Evolutionary conservation across 1,140 invertebrate species (phyloP).

Genomic region (Brachionus plicatilis): DNA sequence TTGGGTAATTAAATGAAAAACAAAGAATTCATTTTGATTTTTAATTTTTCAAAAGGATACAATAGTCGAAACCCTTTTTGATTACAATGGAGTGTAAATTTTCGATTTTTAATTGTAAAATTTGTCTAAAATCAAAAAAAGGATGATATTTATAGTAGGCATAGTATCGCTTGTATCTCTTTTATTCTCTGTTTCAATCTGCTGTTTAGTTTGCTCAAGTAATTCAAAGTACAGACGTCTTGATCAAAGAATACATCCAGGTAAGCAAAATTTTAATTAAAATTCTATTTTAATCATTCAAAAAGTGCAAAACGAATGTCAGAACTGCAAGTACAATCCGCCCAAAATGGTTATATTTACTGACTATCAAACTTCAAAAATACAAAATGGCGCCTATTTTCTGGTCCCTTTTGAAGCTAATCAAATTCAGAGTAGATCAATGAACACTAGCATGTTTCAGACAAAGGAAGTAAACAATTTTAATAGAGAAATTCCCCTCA

Average conservation of each 20-base stretch:
- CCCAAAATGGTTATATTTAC: background rate
- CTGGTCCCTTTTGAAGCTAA: background rate
- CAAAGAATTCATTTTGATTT: background rate
- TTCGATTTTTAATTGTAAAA: background rate
- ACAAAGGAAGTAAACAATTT: background rate
- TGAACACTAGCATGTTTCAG: background rate
- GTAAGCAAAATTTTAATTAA: background rate
- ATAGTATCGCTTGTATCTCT: background rate
- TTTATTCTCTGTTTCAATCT: background rate
- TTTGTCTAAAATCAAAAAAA: background rate
- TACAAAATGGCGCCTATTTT: conserved; percentile 25
- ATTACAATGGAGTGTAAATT: conserved; percentile 21
- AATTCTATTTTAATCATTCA: background rate
- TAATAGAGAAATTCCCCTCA: background rate
- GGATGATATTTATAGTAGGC: background rate
- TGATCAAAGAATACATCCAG: conserved; percentile 16
- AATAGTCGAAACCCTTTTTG: background rate
- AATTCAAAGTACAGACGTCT: background rate
- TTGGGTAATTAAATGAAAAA: background rate
- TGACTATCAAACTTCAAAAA: background rate
- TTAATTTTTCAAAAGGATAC: background rate
- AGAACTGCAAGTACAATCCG: background rate
- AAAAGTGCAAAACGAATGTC: background rate
- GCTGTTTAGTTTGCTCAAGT: background rate
- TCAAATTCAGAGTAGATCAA: background rate